Conservation (phyloP, 2,888 invertebrate species). For the Hypomecis punctinalis region DNA sequence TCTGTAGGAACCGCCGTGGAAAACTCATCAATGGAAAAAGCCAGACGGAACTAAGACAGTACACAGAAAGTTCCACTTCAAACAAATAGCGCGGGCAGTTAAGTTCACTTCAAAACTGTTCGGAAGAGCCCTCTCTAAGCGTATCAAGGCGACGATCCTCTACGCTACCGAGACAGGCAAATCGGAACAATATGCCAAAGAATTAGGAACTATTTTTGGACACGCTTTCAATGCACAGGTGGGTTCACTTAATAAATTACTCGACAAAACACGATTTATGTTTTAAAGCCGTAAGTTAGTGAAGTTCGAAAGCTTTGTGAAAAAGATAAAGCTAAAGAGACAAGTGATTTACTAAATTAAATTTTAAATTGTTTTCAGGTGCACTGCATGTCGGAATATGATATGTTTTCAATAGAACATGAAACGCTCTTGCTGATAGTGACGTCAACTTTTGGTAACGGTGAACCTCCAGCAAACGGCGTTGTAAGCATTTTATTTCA, state of each 20-base stretch:
- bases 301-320: background rate
- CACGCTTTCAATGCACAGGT: conserved; percentile 98
- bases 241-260: conserved; percentile 40
- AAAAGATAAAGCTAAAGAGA: conserved; percentile 2
- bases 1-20: conserved; percentile 93
- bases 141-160: conserved; percentile 97
- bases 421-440: conserved; percentile 96
- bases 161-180: conserved; percentile 98
- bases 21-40: conserved; percentile 93
- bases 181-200: conserved; percentile 97
- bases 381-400: conserved; percentile 96
- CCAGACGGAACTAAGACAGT: conserved; percentile 86
- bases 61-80: conserved; percentile 96
- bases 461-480: conserved; percentile 98
- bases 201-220: conserved; percentile 94
- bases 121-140: conserved; percentile 94
- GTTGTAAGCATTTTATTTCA: conserved; percentile 86
- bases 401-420: conserved; percentile 96
- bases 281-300: conserved; percentile 22
- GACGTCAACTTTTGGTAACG: conserved; percentile 98
- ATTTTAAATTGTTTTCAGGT: conserved; percentile 82
- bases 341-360: background rate
- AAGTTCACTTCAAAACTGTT: conserved; percentile 98
- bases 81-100: conserved; percentile 97
- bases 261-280: conserved; percentile 29